phyloP scores from a whole-genome alignment of 2,797 vertebrate genomes.

The Chiloscyllium punctatum region DNA sequence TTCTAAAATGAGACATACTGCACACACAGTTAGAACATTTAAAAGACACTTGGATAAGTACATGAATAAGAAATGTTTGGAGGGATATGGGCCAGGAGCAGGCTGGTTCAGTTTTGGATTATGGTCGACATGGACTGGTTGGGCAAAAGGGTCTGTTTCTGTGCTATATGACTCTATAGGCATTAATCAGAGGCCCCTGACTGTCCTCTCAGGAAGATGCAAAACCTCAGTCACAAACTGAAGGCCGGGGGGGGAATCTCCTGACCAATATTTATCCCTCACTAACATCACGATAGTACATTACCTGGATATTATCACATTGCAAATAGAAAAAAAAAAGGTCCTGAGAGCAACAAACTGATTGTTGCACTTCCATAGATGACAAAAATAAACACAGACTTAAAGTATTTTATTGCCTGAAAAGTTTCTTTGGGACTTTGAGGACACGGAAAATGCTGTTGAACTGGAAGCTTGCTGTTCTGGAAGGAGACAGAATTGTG shows the following conservation, averaged over 20 bases:
- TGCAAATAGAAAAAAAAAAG: too few relatives aligned
- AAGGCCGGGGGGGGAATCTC: too few relatives aligned
- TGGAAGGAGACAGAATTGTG: too few relatives aligned
- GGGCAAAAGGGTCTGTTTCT: too few relatives aligned
- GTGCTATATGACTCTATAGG: background rate
- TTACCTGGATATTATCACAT: background rate
- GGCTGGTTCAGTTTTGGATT: too few relatives aligned
- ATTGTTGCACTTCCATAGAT: background rate
- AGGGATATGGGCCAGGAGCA: too few relatives aligned
- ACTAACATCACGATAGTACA: background rate
- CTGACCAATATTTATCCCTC: background rate
- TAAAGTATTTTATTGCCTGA: background rate
- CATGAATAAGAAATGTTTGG: too few relatives aligned
- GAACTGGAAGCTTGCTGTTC: background rate
- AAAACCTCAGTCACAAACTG: background rate
- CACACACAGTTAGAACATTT: too few relatives aligned
- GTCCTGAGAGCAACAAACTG: background rate
- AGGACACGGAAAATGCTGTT: background rate
- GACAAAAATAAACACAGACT: background rate
- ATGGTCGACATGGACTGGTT: too few relatives aligned
- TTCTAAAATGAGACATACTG: too few relatives aligned
- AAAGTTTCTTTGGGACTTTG: background rate
- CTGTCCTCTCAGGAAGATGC: background rate
- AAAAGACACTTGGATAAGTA: too few relatives aligned
- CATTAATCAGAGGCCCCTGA: background rate